Percentiles rank a stretch among this genome's conserved stretches.
Evolutionary conservation across 2,113 vertebrate species (phyloP).

Genomic region (Bettongia penicillata): DNA sequence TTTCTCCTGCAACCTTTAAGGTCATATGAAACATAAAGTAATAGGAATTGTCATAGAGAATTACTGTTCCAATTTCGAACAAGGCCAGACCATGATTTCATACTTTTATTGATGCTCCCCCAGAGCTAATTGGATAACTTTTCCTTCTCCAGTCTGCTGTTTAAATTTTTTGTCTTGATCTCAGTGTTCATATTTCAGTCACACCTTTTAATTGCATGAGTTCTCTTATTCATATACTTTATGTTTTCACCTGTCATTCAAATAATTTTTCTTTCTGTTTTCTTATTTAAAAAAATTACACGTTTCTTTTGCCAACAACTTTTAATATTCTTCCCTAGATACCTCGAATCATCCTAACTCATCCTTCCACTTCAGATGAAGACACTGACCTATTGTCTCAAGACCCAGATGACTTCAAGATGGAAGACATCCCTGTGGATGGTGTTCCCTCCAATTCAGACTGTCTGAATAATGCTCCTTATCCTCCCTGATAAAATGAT

Average conservation of each 20-base stretch:
- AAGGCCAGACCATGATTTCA: not conserved
- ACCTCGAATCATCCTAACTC: conserved; percentile 89
- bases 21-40: not conserved
- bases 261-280: not conserved
- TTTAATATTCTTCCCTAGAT: conserved; percentile 82
- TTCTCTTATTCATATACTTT: conserved; percentile 4
- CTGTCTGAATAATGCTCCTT: conserved; percentile 83
- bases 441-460: conserved; percentile 72
- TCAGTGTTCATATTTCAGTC: not conserved
- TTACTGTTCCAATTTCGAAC: conserved; percentile 7
- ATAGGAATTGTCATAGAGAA: not conserved
- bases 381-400: conserved; percentile 84
- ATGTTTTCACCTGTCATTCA: conserved; percentile 15
- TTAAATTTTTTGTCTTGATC: not conserved
- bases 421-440: conserved; percentile 63
- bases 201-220: not conserved
- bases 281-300: conserved; percentile 32
- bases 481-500: conserved; percentile 78
- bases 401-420: conserved; percentile 76
- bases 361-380: conserved; percentile 90
- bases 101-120: not conserved
- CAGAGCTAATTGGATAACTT: not conserved
- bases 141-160: not conserved
- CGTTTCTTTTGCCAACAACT: conserved; percentile 46
- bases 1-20: not conserved